These are phyloP conservation scores for Mechanitis messenoides DNA, from an alignment of 2,888 invertebrate species.

Conservation along the genomic window DNA sequence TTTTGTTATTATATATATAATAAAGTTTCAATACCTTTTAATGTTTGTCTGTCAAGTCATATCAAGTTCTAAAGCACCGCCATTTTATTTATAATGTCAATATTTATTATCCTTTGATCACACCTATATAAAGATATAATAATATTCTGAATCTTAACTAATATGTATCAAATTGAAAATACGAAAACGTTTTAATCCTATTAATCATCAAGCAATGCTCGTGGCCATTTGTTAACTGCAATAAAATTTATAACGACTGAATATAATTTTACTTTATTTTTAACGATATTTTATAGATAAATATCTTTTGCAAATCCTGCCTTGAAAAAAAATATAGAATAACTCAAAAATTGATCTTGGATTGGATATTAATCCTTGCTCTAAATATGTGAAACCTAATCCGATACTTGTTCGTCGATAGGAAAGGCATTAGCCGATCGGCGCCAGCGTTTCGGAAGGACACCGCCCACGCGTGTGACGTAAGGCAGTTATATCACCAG, in stretches of 20 bases:
- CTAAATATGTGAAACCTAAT: slow-evolving; percentile 14
- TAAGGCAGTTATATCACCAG: slow-evolving; percentile 71
- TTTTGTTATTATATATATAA: too few relatives aligned
- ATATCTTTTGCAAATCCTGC: background rate
- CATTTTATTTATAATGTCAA: too few relatives aligned
- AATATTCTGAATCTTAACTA: slow-evolving; percentile 6
- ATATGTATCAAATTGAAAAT: too few relatives aligned
- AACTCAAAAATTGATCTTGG: too few relatives aligned
- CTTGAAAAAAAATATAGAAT: background rate
- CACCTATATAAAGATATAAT: background rate
- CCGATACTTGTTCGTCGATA: slow-evolving; percentile 35
- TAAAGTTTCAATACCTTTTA: too few relatives aligned
- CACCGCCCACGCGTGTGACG: slow-evolving; percentile 58
- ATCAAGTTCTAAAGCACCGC: too few relatives aligned
- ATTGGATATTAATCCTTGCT: too few relatives aligned
- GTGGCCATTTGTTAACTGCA: too few relatives aligned
- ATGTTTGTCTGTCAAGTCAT: too few relatives aligned
- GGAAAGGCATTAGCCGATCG: slow-evolving; percentile 38
- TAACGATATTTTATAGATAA: background rate
- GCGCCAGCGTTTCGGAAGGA: slow-evolving; percentile 56
- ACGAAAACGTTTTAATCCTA: too few relatives aligned
- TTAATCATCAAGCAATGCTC: too few relatives aligned
- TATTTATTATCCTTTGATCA: too few relatives aligned
- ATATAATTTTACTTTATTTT: background rate
- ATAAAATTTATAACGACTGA: background rate